Base-by-base conservation (phyloP, 1,140 invertebrate species). In the Tetramorium simillimum region DNA sequence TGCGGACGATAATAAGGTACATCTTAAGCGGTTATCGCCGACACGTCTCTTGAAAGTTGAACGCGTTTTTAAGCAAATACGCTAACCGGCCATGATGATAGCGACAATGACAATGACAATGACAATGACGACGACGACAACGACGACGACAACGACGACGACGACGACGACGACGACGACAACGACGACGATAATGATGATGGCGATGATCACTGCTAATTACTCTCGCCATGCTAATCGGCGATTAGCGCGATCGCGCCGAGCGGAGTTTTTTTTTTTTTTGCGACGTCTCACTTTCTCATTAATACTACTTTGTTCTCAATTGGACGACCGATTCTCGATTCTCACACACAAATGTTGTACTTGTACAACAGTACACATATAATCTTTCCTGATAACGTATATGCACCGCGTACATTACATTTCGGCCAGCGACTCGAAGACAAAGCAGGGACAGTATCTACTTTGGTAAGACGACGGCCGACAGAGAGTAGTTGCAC, bases 401-500 rank as follows among this genome's bases (percentile, higher is more conserved):
- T 86, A 67, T 75, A 58, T 58, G 14, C 53, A 58, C 53, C 53
- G 72, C 87, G 87, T 70, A 86, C 51, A 46, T 81, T 72, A 87
- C 62, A 86, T 70, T 78, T 82, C 65, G 72, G 40, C 75, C 62
- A n/a, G 43, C 56, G 65, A 86, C 43, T 86, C 75, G 53, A 72
- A 46, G 56, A 86, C 43, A 85, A 86, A 90, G 88, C 88, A 70
- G 65, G 85, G 72, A 60, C 28, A 89, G 84, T 81, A 81, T 78
- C 87, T 90, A 87, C 84, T 77, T 81, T 89, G 85, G 84, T 91
- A 91, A 91, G 87, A 91, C 89, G 87, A 90, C 85, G 86, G 88
- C 85, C 82, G 88, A 92, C 88, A 91, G 82, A 90, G 81, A 91
- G 76, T 85, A 75, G 37, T 73, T 73, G 24, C 51, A 90, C 86